A percentile compares a stretch with the other conserved stretches of the same genome.
Evolutionary conservation across 1,140 invertebrate species (phyloP).

Genomic region (Panagrolaimus sp.): DNA sequence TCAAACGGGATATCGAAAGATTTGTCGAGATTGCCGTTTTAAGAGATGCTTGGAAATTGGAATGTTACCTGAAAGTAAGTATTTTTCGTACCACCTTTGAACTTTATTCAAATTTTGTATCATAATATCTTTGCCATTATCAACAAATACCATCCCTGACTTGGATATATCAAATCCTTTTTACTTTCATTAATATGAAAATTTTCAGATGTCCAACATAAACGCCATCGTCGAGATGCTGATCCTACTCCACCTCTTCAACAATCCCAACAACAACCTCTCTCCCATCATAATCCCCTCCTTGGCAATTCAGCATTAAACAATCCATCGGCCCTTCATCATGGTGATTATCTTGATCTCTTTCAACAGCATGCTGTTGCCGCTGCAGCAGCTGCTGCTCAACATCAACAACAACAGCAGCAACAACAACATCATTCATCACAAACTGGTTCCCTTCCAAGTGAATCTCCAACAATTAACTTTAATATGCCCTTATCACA

Average conservation of each 20-base stretch:
- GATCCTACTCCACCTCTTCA: not conserved
- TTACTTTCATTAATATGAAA: not conserved
- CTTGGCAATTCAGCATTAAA: not conserved
- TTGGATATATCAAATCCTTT: no score
- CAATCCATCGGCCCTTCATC: not conserved
- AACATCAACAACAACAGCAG: no score
- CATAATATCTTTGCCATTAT: not conserved
- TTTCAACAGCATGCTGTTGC: not conserved
- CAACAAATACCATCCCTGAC: not conserved
- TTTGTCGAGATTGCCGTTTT: conserved; percentile 46
- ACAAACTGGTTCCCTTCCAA: no score
- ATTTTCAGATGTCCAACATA: conserved; percentile 49
- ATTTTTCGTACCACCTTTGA: not conserved
- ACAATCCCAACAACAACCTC: not conserved
- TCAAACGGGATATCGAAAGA: conserved; percentile 40
- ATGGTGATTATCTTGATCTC: not conserved
- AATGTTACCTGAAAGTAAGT: conserved; percentile 51
- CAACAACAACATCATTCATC: no score
- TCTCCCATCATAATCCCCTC: not conserved
- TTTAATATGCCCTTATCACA: no score
- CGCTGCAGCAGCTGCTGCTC: no score
- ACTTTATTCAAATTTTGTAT: no score
- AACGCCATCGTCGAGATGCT: conserved; percentile 38
- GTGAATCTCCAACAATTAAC: no score
- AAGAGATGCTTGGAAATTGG: conserved; percentile 48